Evolutionary conservation across 2,113 vertebrate species (phyloP).

Genomic region (Albula goreensis): DNA sequence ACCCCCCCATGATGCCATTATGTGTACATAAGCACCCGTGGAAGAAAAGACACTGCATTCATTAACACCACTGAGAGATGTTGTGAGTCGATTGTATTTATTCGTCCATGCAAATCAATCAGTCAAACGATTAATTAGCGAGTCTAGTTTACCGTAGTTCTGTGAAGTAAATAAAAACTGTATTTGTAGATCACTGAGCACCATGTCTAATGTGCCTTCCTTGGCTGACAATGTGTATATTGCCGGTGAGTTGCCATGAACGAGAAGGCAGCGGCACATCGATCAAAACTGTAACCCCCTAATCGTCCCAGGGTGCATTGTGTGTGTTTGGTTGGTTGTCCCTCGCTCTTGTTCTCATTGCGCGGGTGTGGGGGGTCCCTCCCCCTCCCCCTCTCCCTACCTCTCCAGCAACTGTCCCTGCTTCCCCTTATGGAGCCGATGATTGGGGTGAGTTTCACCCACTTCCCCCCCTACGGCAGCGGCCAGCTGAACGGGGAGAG

Average conservation of each 20-base stretch:
- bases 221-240: background rate
- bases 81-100: too few species aligned
- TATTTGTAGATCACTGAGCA: background rate
- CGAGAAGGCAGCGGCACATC: background rate
- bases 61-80: too few species aligned
- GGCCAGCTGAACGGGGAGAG: slow-evolving; percentile 83
- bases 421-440: slow-evolving; percentile 95
- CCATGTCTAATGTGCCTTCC: background rate
- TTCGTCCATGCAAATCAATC: too few species aligned
- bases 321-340: background rate
- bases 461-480: slow-evolving; percentile 89
- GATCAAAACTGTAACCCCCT: background rate
- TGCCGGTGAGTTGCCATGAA: background rate
- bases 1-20: too few species aligned
- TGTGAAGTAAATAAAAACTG: background rate
- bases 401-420: slow-evolving; percentile 82
- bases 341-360: background rate
- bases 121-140: too few species aligned
- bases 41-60: too few species aligned
- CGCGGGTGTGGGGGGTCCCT: background rate
- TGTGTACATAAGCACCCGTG: too few species aligned
- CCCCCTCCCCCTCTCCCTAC: background rate
- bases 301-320: background rate
- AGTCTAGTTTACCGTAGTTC: background rate
- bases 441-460: slow-evolving; percentile 87